A percentile compares a stretch with the other conserved stretches of the same genome.
Conservation (phyloP, 2,888 invertebrate species). For the Drosophila melanosoma region DNA sequence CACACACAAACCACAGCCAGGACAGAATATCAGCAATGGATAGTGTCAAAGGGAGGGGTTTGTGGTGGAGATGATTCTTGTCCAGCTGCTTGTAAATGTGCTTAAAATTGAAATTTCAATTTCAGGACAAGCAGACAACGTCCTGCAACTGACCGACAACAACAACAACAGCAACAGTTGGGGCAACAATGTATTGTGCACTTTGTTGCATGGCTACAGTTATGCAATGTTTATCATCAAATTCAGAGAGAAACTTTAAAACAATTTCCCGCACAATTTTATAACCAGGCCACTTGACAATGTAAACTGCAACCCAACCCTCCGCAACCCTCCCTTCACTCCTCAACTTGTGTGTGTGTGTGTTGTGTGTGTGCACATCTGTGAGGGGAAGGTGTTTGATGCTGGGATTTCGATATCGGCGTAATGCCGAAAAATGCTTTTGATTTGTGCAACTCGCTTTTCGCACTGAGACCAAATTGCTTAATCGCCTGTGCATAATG, state of each 20-base stretch:
- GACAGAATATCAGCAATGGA: conserved; percentile 36
- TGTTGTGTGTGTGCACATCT: background rate
- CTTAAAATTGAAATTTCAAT: conserved; percentile 72
- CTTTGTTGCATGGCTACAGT: conserved; percentile 64
- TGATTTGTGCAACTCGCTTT: conserved; percentile 57
- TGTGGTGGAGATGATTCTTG: conserved; percentile 38
- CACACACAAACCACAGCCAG: conserved; percentile 33
- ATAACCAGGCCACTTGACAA: conserved; percentile 64
- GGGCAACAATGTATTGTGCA: conserved; percentile 54
- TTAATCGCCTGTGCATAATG: conserved; percentile 73
- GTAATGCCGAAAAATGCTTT: conserved; percentile 61
- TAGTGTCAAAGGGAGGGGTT: background rate
- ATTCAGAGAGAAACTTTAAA: conserved; percentile 62
- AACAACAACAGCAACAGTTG: conserved; percentile 23
- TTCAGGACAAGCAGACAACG: conserved; percentile 52
- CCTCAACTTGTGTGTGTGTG: conserved; percentile 7
- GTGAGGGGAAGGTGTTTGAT: background rate
- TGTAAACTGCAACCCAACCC: conserved; percentile 49
- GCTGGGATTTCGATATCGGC: conserved; percentile 7
- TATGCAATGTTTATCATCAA: conserved; percentile 63
- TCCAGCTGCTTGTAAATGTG: conserved; percentile 63
- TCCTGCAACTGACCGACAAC: conserved; percentile 33
- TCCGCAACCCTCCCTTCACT: background rate
- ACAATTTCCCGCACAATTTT: conserved; percentile 67
- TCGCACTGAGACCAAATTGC: conserved; percentile 52